These are phyloP conservation scores for Hypomecis punctinalis DNA, from an alignment of 2,888 invertebrate genomes.

Conservation along the genomic window DNA sequence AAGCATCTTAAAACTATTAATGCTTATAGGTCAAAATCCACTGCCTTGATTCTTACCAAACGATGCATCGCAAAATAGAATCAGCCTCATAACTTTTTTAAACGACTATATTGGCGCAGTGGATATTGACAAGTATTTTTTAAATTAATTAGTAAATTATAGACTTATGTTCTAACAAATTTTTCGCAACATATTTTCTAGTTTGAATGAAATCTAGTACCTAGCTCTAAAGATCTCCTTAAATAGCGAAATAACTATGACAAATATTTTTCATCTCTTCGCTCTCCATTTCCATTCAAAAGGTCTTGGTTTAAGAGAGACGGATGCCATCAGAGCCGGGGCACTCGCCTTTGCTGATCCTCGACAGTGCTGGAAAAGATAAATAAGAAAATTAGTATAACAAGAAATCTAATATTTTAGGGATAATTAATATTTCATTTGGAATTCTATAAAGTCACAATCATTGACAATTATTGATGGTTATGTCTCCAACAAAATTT, in stretches of 20 bases:
- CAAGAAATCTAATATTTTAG: too few species aligned
- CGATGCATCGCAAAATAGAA: background rate
- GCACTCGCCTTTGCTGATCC: constrained; percentile 87
- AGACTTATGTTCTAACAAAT: too few species aligned
- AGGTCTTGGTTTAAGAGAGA: constrained; percentile 75
- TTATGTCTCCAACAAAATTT: too few species aligned
- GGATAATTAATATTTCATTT: too few species aligned
- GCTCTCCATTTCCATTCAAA: background rate
- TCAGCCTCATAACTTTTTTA: background rate
- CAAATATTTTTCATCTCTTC: background rate
- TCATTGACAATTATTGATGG: too few species aligned
- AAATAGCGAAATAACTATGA: constrained; percentile 2
- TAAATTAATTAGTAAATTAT: too few species aligned
- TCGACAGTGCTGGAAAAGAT: constrained; percentile 81
- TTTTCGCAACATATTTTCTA: too few species aligned
- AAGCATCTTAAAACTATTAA: constrained; percentile 25
- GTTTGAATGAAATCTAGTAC: background rate
- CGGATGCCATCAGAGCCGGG: constrained; percentile 86
- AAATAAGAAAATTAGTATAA: constrained; percentile 19
- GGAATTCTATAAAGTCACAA: too few species aligned
- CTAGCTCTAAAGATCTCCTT: background rate
- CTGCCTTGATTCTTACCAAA: background rate
- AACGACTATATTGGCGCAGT: background rate
- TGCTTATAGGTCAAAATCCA: constrained; percentile 10
- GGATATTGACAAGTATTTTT: background rate